Conservation (phyloP, 2,888 invertebrate species). For the Drosophila fungiperda region DNA sequence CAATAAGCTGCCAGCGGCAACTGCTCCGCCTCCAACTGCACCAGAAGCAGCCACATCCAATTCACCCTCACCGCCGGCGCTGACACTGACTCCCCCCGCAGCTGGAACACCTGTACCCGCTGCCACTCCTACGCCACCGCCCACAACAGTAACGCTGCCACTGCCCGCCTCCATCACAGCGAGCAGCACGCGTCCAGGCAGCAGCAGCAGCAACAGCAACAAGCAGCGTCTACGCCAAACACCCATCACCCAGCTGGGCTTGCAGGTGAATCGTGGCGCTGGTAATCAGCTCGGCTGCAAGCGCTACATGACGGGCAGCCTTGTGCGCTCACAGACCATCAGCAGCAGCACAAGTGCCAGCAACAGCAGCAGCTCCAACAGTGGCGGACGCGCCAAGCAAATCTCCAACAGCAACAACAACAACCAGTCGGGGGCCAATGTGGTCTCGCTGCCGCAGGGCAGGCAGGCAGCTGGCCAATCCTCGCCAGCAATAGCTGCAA, state of each 20-base stretch:
- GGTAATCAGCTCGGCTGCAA: slow-evolving; percentile 63
- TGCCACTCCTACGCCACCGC: slow-evolving; percentile 46
- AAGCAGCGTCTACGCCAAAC: slow-evolving; percentile 56
- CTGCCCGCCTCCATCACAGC: slow-evolving; percentile 35
- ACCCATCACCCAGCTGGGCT: slow-evolving; percentile 71
- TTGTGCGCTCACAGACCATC: slow-evolving; percentile 83
- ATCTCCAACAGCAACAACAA: slow-evolving; percentile 12
- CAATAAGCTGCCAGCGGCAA: slow-evolving; percentile 47
- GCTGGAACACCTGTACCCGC: slow-evolving; percentile 40
- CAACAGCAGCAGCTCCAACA: slow-evolving; percentile 63
- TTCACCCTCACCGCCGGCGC: slow-evolving; percentile 58
- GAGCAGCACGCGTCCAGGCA: slow-evolving; percentile 64
- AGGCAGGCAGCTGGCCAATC: slow-evolving; percentile 27
- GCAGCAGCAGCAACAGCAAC: slow-evolving; percentile 54
- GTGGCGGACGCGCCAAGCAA: slow-evolving; percentile 53
- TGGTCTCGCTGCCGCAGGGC: slow-evolving; percentile 59
- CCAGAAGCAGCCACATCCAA: slow-evolving; percentile 3
- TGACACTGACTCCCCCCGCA: slow-evolving; percentile 66
- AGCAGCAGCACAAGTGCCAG: slow-evolving; percentile 61
- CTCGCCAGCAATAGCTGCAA: not conserved
- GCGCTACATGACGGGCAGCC: slow-evolving; percentile 83
- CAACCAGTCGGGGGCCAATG: slow-evolving; percentile 37
- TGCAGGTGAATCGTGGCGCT: slow-evolving; percentile 64
- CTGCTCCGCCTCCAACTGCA: slow-evolving; percentile 8
- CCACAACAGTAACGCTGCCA: slow-evolving; percentile 52